Conservation (phyloP, 1,140 invertebrate species). For the Myzus persicae region DNA sequence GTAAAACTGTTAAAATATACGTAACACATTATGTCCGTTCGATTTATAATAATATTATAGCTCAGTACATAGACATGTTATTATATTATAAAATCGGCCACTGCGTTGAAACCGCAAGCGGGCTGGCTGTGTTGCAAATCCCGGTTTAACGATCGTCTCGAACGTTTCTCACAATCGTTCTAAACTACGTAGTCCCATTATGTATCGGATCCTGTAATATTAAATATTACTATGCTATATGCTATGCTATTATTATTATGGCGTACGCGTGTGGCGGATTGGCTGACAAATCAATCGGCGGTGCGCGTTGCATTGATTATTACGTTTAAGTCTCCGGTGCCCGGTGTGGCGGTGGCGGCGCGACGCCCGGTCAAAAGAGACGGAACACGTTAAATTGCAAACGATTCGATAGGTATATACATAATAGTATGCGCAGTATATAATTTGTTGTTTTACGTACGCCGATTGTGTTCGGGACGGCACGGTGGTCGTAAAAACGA, state of each 20-base stretch:
- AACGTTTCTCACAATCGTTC: not conserved
- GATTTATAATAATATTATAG: not conserved
- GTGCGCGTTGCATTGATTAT: not conserved
- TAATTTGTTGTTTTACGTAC: slow-evolving; percentile 16
- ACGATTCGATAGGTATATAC: slow-evolving; percentile 4
- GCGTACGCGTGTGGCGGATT: not conserved
- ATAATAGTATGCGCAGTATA: not conserved
- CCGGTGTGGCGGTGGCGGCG: not conserved
- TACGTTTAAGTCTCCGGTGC: not conserved
- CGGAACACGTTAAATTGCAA: not conserved
- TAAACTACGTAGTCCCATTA: not conserved
- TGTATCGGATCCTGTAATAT: not conserved
- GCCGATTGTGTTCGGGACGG: not conserved
- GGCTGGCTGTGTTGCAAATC: not conserved
- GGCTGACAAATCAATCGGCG: slow-evolving; percentile 2
- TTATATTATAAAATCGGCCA: not conserved
- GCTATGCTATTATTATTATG: not conserved
- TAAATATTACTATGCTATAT: not conserved
- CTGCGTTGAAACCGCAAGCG: not conserved
- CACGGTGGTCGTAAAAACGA: not conserved
- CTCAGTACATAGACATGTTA: too few relatives aligned
- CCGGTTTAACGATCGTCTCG: not conserved
- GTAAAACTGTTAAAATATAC: not conserved
- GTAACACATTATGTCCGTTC: not conserved
- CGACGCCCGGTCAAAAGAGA: not conserved